A percentile compares a stretch with the other conserved stretches of the same genome.
Conservation (phyloP, 2,888 invertebrate genomes). For the Ametastegia equiseti region DNA sequence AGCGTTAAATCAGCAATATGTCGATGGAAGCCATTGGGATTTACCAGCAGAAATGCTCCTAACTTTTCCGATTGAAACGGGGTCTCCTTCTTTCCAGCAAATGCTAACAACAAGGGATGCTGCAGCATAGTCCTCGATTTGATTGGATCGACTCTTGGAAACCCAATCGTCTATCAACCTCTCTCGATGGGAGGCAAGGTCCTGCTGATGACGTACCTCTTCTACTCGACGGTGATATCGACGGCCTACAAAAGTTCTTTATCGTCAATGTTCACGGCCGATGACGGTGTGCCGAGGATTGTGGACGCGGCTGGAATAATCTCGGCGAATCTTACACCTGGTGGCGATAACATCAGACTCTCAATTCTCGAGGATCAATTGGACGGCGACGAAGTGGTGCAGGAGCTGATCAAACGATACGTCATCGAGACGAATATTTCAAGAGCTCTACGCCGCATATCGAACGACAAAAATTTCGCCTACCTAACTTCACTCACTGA, state of each 20-base stretch:
- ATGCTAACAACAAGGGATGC: neutral
- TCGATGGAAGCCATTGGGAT: too few relatives aligned
- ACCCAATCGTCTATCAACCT: neutral
- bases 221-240: slow-evolving; percentile 8
- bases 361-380: neutral
- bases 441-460: neutral
- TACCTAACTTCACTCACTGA: neutral
- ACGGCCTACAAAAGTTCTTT: slow-evolving; percentile 36
- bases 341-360: neutral
- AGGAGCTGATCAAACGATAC: neutral
- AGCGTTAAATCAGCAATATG: too few relatives aligned
- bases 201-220: neutral
- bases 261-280: neutral
- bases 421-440: neutral
- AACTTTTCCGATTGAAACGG: too few relatives aligned
- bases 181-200: neutral
- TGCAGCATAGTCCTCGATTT: neutral
- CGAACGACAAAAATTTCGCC: neutral
- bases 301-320: neutral
- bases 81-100: too few relatives aligned
- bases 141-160: neutral
- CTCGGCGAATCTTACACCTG: slow-evolving; percentile 17
- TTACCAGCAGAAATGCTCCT: too few relatives aligned
- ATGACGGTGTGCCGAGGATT: neutral
- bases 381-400: neutral